Conservation (phyloP, 2,797 vertebrate genomes). For the Somateria mollissima region DNA sequence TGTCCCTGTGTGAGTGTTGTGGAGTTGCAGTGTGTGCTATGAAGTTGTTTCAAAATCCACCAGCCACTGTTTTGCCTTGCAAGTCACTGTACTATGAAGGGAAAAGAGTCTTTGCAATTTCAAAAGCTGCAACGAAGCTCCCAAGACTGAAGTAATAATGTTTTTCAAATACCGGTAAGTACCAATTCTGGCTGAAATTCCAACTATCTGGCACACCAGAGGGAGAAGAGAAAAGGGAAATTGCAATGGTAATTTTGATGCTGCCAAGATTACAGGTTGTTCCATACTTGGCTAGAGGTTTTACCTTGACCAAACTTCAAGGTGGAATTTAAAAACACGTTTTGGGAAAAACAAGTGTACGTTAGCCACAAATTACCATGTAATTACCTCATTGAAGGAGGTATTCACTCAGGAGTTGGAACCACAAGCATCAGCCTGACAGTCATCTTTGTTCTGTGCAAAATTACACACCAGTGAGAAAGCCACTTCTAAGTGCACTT, state of each 20-base stretch:
- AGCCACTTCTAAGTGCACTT: not conserved
- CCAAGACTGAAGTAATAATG: not conserved
- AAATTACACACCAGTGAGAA: not conserved
- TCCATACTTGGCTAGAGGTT: not conserved
- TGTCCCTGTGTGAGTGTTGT: not conserved
- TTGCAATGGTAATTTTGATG: not conserved
- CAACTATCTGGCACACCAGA: not conserved
- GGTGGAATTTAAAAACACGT: not conserved
- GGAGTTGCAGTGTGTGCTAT: not conserved
- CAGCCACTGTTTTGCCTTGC: not conserved
- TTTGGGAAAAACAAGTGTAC: not conserved
- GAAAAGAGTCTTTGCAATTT: not conserved
- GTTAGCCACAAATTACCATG: not conserved
- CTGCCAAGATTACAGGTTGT: not conserved
- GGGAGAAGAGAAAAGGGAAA: not conserved
- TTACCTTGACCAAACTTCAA: not conserved
- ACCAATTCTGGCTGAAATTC: not conserved
- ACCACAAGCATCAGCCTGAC: not conserved
- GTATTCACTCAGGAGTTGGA: not conserved
- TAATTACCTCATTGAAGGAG: not conserved
- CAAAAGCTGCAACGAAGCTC: not conserved
- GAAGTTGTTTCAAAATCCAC: not conserved
- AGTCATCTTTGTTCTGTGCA: not conserved
- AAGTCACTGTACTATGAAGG: not conserved
- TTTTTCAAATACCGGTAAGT: not conserved